Conservation (phyloP, 2,797 vertebrate genomes). For the Poecilia velifera region DNA sequence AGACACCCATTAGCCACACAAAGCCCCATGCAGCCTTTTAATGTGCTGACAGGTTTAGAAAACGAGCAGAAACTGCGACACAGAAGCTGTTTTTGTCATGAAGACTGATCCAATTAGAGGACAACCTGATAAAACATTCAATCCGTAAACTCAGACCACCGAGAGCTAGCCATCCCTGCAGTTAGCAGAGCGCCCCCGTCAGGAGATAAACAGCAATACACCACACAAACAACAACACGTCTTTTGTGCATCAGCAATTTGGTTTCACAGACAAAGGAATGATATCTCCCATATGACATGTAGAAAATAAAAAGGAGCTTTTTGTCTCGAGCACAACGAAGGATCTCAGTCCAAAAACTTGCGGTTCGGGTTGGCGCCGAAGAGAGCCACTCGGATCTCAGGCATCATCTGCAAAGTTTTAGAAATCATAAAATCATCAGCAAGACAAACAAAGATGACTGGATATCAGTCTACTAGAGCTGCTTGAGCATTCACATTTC, state of each 20-base stretch:
- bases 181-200: slow-evolving; percentile 28
- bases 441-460: background rate
- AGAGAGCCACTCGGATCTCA: slow-evolving; percentile 92
- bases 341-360: slow-evolving; percentile 91
- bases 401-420: slow-evolving; percentile 91
- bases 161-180: slow-evolving; percentile 31
- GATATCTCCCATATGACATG: slow-evolving; percentile 63
- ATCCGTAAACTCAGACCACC: slow-evolving; percentile 58
- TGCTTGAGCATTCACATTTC: background rate
- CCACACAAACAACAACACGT: slow-evolving; percentile 67
- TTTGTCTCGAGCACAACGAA: slow-evolving; percentile 6
- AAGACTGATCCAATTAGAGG: slow-evolving; percentile 53
- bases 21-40: slow-evolving; percentile 41
- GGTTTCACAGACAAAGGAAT: slow-evolving; percentile 71
- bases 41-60: slow-evolving; percentile 34
- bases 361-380: slow-evolving; percentile 93
- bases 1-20: slow-evolving; percentile 58
- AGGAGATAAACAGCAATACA: slow-evolving; percentile 71
- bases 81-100: slow-evolving; percentile 37
- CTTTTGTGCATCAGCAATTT: slow-evolving; percentile 56
- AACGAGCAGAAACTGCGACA: slow-evolving; percentile 23
- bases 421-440: background rate
- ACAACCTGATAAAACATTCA: slow-evolving; percentile 52
- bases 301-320: slow-evolving; percentile 60
- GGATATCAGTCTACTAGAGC: background rate